Conservation (phyloP, 2,888 invertebrate species). For the Eupithecia subumbrata region DNA sequence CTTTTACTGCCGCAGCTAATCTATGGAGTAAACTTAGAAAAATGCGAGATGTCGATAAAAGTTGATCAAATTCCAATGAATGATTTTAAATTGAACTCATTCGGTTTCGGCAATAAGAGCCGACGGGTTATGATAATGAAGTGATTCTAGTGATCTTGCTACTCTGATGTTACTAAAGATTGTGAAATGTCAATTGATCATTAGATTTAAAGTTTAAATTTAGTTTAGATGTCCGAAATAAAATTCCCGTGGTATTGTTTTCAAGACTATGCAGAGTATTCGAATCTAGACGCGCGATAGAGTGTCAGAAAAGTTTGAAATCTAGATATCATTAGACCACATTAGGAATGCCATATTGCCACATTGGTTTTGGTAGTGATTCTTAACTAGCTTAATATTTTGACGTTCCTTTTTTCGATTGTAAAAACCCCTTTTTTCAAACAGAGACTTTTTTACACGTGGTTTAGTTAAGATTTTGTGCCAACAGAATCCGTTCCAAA, state of each 20-base stretch:
- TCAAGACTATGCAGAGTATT: background rate
- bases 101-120: constrained; percentile 31
- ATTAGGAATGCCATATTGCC: background rate
- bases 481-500: background rate
- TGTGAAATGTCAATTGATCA: constrained; percentile 18
- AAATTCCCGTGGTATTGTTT: background rate
- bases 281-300: background rate
- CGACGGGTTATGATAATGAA: constrained; percentile 41
- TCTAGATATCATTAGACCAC: background rate
- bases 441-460: background rate
- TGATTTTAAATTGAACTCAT: background rate
- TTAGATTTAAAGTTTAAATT: background rate
- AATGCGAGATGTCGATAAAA: background rate
- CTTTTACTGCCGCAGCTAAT: background rate
- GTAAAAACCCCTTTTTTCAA: background rate
- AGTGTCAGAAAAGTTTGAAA: background rate
- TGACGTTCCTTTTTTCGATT: background rate
- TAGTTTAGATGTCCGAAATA: background rate
- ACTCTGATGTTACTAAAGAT: constrained; percentile 4
- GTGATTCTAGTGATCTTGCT: constrained; percentile 15
- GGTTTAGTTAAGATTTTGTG: background rate
- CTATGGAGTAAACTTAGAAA: background rate
- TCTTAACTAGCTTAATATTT: background rate
- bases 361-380: background rate
- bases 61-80: background rate